These are phyloP conservation scores for Cantharis lateralis DNA, from an alignment of 2,888 invertebrate genomes.

Conservation along the genomic window DNA sequence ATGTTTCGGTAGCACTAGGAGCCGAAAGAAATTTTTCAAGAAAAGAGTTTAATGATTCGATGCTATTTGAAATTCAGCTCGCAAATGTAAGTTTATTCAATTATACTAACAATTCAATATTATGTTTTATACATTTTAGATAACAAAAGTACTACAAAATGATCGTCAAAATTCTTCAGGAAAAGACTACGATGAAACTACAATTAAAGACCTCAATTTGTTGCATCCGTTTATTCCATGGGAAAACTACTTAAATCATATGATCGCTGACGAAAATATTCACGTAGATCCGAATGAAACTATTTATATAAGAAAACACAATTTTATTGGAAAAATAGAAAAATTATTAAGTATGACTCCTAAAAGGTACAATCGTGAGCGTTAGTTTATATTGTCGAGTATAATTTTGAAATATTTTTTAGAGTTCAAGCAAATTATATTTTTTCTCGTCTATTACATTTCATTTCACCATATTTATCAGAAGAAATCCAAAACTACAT, in stretches of 20 bases:
- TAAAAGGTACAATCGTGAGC: slow-evolving; percentile 23
- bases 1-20: slow-evolving; percentile 85
- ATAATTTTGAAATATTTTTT: slow-evolving; percentile 21
- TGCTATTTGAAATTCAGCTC: slow-evolving; percentile 86
- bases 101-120: slow-evolving; percentile 14
- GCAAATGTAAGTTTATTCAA: slow-evolving; percentile 72
- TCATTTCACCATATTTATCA: slow-evolving; percentile 74
- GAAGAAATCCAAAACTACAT: slow-evolving; percentile 75
- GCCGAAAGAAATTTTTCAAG: slow-evolving; percentile 72
- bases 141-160: slow-evolving; percentile 36
- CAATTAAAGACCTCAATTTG: slow-evolving; percentile 81
- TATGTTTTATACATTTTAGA: slow-evolving; percentile 33
- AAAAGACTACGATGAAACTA: slow-evolving; percentile 55
- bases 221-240: not conserved
- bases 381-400: not conserved
- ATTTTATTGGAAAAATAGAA: slow-evolving; percentile 52
- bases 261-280: slow-evolving; percentile 20
- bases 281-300: slow-evolving; percentile 49
- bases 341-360: slow-evolving; percentile 31
- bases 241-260: not conserved
- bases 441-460: slow-evolving; percentile 82
- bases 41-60: slow-evolving; percentile 74
- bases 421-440: slow-evolving; percentile 82
- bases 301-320: slow-evolving; percentile 58
- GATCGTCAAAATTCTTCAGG: slow-evolving; percentile 25